Evolutionary conservation across 1,140 invertebrate species (phyloP).

Genomic region (Drosophila triauraria): DNA sequence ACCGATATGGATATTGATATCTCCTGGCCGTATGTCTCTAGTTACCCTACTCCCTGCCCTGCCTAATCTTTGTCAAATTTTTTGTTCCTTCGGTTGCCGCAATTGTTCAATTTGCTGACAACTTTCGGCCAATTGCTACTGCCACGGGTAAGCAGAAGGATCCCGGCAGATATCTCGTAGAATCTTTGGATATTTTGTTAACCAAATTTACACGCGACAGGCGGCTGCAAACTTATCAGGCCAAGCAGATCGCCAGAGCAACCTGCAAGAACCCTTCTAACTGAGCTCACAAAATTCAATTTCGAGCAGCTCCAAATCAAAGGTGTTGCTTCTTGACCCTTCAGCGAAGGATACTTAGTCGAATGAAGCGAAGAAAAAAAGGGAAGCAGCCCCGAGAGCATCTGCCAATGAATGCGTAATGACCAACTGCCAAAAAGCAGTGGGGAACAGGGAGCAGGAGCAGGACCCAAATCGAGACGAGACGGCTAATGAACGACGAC

Average conservation of each 20-base stretch:
- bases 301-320: constrained; percentile 65
- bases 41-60: constrained; percentile 7
- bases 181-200: constrained; percentile 62
- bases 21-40: constrained; percentile 42
- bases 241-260: constrained; percentile 32
- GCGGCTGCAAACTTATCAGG: constrained; percentile 52
- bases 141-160: constrained; percentile 1
- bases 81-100: constrained; percentile 20
- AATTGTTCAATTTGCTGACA: constrained; percentile 56
- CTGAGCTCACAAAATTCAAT: constrained; percentile 43
- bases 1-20: constrained; percentile 55
- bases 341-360: constrained; percentile 56
- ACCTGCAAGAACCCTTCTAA: constrained; percentile 68
- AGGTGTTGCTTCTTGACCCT: constrained; percentile 76
- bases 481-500: constrained; percentile 64
- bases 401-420: constrained; percentile 79
- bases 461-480: constrained; percentile 35
- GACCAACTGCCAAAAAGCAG: constrained; percentile 77
- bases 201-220: constrained; percentile 54
- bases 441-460: constrained; percentile 37
- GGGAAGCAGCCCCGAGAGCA: constrained; percentile 51
- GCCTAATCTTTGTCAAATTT: constrained; percentile 60
- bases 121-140: constrained; percentile 60
- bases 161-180: constrained; percentile 19
- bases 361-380: constrained; percentile 23